Conservation (phyloP, 2,113 vertebrate genomes). For the Ploceus nigricollis region DNA sequence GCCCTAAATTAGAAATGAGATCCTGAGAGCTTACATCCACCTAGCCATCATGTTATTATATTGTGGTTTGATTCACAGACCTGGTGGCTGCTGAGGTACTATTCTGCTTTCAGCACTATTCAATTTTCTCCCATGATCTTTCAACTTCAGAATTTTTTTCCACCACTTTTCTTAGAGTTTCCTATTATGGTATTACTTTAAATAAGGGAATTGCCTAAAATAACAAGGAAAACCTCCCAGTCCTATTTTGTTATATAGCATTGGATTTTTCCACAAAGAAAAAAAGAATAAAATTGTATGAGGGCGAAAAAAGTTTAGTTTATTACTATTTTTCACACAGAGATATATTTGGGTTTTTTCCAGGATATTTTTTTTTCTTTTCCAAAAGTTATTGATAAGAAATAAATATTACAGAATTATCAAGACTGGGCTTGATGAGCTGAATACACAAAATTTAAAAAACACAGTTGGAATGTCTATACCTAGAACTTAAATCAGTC, state of each 20-base stretch:
- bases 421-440: background rate
- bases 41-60: rapidly evolving
- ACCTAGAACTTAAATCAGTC: background rate
- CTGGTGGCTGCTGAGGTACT: background rate
- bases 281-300: background rate
- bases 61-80: background rate
- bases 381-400: background rate
- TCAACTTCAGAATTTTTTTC: background rate
- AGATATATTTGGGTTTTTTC: background rate
- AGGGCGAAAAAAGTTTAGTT: background rate
- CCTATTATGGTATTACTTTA: background rate
- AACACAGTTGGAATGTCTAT: rapidly evolving
- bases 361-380: background rate
- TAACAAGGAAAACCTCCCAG: background rate
- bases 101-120: background rate
- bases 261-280: background rate
- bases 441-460: background rate
- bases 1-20: background rate
- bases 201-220: background rate
- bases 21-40: background rate
- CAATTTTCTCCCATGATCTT: background rate
- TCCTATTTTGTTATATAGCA: background rate
- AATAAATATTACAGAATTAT: background rate
- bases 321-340: background rate
- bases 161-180: background rate